Conservation (phyloP, 2,797 vertebrate genomes). For the Cephalopachus bancanus region DNA sequence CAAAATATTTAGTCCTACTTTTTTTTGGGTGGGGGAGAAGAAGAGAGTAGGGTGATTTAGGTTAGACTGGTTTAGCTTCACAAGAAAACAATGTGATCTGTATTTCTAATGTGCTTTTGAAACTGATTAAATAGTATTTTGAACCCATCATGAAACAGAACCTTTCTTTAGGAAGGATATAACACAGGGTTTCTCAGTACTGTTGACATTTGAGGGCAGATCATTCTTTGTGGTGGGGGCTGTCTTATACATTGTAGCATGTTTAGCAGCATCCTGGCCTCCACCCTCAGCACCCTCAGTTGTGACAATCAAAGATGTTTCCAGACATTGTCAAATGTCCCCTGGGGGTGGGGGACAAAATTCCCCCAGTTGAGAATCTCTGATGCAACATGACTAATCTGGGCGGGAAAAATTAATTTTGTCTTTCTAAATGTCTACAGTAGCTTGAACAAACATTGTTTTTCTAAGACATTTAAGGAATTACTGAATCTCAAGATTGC, state of each 20-base stretch:
- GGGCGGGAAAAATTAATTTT: not conserved
- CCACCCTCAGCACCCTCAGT: too few relatives aligned
- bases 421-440: not conserved
- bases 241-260: accelerated
- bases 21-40: not conserved
- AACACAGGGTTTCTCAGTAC: accelerated
- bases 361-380: not conserved
- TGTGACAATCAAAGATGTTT: not conserved
- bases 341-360: not conserved
- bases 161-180: not conserved
- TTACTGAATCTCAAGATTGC: not conserved
- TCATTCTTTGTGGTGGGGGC: accelerated
- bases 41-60: too few relatives aligned
- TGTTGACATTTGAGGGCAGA: accelerated
- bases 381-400: not conserved
- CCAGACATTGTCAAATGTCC: not conserved
- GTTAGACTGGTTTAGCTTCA: not conserved
- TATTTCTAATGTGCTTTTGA: not conserved
- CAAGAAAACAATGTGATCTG: not conserved
- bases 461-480: not conserved
- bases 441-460: not conserved
- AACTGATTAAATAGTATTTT: not conserved
- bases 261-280: accelerated
- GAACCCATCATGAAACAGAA: not conserved
- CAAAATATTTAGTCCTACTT: not conserved